Evolutionary conservation across 2,797 vertebrate genomes (phyloP).

Genomic region (Sus cebifrons): DNA sequence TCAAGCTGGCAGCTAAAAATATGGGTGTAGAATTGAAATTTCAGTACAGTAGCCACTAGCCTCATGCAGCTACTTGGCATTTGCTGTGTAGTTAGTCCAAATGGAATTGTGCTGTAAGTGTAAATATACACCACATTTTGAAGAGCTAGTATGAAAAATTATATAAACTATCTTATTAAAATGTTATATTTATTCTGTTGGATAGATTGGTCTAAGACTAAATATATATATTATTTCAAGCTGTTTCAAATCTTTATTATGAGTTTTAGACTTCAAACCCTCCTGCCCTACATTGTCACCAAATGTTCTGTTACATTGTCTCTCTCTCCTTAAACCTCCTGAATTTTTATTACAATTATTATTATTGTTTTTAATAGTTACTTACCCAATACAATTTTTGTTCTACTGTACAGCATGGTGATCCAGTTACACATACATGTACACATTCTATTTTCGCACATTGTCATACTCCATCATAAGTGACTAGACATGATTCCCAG

Average conservation of each 20-base stretch:
- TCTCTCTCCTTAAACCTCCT: slow-evolving; percentile 58
- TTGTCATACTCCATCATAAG: too few species aligned
- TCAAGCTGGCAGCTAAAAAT: not conserved
- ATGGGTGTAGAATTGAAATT: not conserved
- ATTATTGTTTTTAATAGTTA: not conserved
- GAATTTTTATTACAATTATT: slow-evolving; percentile 65
- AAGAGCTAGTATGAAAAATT: not conserved
- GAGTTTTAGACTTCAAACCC: slow-evolving; percentile 44
- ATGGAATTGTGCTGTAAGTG: not conserved
- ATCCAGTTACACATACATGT: too few species aligned
- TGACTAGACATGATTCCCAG: too few species aligned
- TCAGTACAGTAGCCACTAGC: not conserved
- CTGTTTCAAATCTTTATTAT: slow-evolving; percentile 72
- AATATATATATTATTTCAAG: not conserved
- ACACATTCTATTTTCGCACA: too few species aligned
- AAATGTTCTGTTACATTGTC: slow-evolving; percentile 60
- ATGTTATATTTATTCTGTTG: not conserved
- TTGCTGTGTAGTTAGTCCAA: not conserved
- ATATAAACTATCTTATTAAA: not conserved
- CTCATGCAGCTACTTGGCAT: not conserved
- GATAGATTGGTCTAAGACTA: not conserved
- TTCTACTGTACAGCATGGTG: too few species aligned
- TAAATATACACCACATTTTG: not conserved
- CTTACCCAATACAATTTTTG: too few species aligned
- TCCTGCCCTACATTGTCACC: not conserved